phyloP scores from a whole-genome alignment of 2,888 invertebrate genomes.

The Camponotus fellah region DNA sequence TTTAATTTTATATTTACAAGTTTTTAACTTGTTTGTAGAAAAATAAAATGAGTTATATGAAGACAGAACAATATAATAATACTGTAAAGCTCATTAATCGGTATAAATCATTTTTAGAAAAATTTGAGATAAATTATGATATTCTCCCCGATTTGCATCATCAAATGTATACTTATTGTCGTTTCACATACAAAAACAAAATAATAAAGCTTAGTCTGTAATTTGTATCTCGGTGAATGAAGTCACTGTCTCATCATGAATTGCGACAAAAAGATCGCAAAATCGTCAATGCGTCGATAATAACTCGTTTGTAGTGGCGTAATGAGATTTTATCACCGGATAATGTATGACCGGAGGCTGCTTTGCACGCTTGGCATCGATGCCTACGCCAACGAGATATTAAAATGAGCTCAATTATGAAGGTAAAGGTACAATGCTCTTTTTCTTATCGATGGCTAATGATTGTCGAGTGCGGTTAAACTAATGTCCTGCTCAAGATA shows the following conservation, averaged over 20 bases:
- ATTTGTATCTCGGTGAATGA: not conserved
- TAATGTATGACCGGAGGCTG: constrained; percentile 59
- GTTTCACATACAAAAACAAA: not conserved
- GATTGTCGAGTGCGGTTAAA: constrained; percentile 54
- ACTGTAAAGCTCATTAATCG: not conserved
- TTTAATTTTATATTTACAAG: not conserved
- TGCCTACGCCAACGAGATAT: constrained; percentile 51
- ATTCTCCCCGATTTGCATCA: not conserved
- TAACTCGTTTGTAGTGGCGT: constrained; percentile 22
- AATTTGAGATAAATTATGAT: not conserved
- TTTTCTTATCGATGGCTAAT: constrained; percentile 64
- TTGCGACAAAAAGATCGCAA: constrained; percentile 17
- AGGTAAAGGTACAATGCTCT: constrained; percentile 52
- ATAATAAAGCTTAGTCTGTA: constrained; percentile 33
- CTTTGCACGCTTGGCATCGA: constrained; percentile 54
- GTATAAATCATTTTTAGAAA: not conserved
- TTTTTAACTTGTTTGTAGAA: not conserved
- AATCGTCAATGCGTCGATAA: constrained; percentile 48
- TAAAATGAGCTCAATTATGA: constrained; percentile 55
- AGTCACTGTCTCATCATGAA: not conserved
- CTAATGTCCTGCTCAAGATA: constrained; percentile 56
- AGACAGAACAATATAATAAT: not conserved
- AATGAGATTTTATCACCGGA: constrained; percentile 64
- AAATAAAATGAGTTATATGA: not conserved
- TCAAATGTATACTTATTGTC: not conserved